Base-by-base conservation (phyloP, 1,140 invertebrate genomes). In the Bemisia tabaci region DNA sequence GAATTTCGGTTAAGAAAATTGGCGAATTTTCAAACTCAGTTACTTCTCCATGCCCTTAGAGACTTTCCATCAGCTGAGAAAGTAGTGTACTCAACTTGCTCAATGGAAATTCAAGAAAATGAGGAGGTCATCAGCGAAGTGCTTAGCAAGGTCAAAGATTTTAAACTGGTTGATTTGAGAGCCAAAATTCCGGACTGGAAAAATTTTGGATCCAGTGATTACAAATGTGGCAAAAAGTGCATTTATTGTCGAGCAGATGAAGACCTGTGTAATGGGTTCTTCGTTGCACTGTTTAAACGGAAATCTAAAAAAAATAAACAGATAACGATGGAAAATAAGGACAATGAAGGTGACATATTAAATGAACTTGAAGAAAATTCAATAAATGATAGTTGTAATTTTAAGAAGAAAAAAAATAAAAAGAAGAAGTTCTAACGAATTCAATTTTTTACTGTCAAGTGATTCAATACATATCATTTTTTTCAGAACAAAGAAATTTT, bases 71-170 rank as follows among this genome's bases (percentile, higher is more conserved):
- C 84, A 66, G 91, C 87, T 0, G 89, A 94, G 74, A 80, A 86
- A 68, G 84, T 98, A 60, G 87, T 96, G 5, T 98, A 98, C 75
- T 97, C 94, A 22, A 98, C 95, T 0, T 98, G 95, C 76, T 98
- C 95, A 0, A 74, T 95, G 25, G 83, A 89, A 76, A 80, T 84
- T 5, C 85, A 94, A 80, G 96, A 98, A 80, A 98, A 98, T 76
- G 96, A 98, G 79, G 77, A 86, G 71, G 94, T 97, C 0, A 80
- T 96, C 2, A 71, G 77, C 24, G 82, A 87, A 69, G 80, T 80
- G 2, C 71, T 83, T 21, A 62, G 72, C 1, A 79, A 76, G 74
- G 75, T 82, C 1, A 75, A 82, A 70, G 75, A 82, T 60, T 91
- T 86, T 74, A 82, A 81, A 70, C 76, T 90, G 1, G 78, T 87